phyloP scores from a whole-genome alignment of 2,888 invertebrate species.

The Andrena bucephala region DNA sequence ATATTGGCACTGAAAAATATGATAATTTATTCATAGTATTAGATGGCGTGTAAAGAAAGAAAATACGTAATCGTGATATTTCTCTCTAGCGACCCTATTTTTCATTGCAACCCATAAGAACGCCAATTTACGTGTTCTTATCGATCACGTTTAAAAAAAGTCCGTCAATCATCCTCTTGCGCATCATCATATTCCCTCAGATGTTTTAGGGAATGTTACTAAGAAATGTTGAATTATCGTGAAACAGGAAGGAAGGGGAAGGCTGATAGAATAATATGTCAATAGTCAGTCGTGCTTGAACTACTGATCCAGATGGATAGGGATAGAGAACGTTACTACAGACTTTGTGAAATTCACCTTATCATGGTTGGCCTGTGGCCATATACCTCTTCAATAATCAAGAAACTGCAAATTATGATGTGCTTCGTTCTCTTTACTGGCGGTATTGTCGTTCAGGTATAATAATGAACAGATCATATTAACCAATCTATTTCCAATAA shows the following conservation, averaged over 20 bases:
- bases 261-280: too few species aligned
- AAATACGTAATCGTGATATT: too few species aligned
- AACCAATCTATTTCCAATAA: background rate
- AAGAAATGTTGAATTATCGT: too few species aligned
- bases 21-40: too few species aligned
- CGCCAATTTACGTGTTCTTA: too few species aligned
- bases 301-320: constrained; percentile 5
- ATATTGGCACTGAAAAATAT: too few species aligned
- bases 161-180: too few species aligned
- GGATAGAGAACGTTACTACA: background rate
- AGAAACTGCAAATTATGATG: background rate
- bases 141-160: background rate
- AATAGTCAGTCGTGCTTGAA: background rate
- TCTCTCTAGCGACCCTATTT: too few species aligned
- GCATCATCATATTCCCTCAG: too few species aligned
- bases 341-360: background rate
- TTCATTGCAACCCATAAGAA: too few species aligned
- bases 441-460: background rate
- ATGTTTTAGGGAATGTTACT: background rate
- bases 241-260: too few species aligned
- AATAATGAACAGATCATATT: background rate
- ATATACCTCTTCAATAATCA: background rate
- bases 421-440: background rate
- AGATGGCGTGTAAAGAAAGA: too few species aligned
- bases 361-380: constrained; percentile 23